Base-by-base conservation (phyloP, 1,140 invertebrate species). In the Teleopsis dalmanni region DNA sequence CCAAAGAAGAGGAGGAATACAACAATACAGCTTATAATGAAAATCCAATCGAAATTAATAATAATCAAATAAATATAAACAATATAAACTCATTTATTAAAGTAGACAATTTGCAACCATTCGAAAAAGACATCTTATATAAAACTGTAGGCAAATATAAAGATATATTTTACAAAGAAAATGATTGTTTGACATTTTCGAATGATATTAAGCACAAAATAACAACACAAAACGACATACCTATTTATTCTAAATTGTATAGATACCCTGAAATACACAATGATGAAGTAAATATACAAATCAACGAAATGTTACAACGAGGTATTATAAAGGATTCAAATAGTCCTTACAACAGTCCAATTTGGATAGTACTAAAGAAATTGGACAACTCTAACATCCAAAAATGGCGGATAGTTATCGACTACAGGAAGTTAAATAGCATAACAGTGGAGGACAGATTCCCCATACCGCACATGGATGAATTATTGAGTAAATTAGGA, bases 341-440 rank as follows among this genome's bases (percentile, higher is more conserved):
- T 27, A 64, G 58, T 25, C 61, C 60, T 8, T 73, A 61, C 52
- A 60, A 55, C 16, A 38, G 34, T 25, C 49, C 43, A 3, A 22
- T 51, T 14, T 46, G 42, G 43, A 40, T 51, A 2, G 40, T 58
- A 41, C 34, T 61, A 65, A 22, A 51, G 27, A 51, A 51, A 46
- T 11, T n/a, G 27, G 60, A 64, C 31, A 48, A 58, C 16, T 56
- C 54, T 16, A 59, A 55, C 19, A 25, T 18, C 23, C 56, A 67
- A 55, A 64, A 58, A 56, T 71, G 61, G 58, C 29, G 65, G 35
- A 23, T 72, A 11, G 62, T 62, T 1, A 57, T 71, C 8, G 64
- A 71, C 46, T 72, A 60, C 44, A 40, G 59, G 14, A 57, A 57
- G 55, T 48, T 71, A 16, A 73, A 72, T 47, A 52, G 67, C 14